phyloP scores from a whole-genome alignment of 2,113 vertebrate genomes.

The Cettia cetti region DNA sequence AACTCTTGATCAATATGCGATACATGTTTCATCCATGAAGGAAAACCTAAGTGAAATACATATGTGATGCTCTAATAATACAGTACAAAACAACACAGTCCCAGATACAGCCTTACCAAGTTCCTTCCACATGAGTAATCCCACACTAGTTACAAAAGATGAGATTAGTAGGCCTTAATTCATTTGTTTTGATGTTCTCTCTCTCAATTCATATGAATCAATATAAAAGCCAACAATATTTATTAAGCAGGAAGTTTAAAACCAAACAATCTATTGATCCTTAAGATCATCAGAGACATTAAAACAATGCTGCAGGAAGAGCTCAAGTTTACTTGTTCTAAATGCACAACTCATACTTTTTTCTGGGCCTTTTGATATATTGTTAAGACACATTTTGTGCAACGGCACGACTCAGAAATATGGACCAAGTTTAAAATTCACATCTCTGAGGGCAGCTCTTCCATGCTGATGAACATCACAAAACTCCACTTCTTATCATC shows the following conservation, averaged over 20 bases:
- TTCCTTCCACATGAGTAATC: neutral
- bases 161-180: neutral
- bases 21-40: neutral
- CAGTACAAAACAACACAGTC: neutral
- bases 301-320: neutral
- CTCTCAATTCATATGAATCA: neutral
- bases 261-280: neutral
- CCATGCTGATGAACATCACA: neutral
- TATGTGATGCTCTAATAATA: neutral
- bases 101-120: neutral
- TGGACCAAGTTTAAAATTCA: neutral
- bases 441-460: neutral
- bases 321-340: neutral
- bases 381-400: neutral
- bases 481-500: neutral
- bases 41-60: neutral
- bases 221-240: neutral
- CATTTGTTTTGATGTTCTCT: neutral
- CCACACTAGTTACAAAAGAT: neutral
- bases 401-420: neutral
- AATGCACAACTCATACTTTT: neutral
- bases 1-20: neutral
- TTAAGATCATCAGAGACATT: neutral
- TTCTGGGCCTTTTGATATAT: neutral
- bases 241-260: constrained; percentile 2